Conservation (phyloP, 1,140 invertebrate genomes). For the Paraescarpia echinospica region DNA sequence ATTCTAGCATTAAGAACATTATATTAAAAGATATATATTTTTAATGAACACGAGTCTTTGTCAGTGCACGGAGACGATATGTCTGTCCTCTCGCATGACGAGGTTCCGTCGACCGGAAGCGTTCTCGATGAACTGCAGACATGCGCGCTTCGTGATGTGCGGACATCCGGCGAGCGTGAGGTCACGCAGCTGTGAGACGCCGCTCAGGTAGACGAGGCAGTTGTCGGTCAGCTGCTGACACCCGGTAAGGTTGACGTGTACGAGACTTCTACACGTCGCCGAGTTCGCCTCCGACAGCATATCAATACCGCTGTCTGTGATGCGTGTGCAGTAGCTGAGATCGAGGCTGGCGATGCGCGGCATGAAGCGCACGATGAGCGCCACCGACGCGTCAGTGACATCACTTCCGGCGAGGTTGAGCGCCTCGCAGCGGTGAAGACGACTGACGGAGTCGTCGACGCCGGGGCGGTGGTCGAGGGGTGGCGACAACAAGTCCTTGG, state of each 20-base stretch:
- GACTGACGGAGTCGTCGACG: constrained; percentile 76
- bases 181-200: background rate
- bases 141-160: background rate
- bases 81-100: background rate
- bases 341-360: constrained; percentile 74
- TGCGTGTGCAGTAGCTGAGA: constrained; percentile 80
- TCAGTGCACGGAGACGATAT: background rate
- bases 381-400: constrained; percentile 82
- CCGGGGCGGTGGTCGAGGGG: constrained; percentile 82
- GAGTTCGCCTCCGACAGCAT: constrained; percentile 72
- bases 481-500: constrained; percentile 77
- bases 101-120: background rate
- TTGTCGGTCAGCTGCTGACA: constrained; percentile 75
- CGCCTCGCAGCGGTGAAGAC: constrained; percentile 74
- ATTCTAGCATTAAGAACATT: no score
- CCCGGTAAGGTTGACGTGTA: constrained; percentile 74
- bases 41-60: background rate
- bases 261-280: constrained; percentile 60
- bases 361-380: constrained; percentile 77
- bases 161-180: background rate
- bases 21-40: no score
- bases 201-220: background rate
- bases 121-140: background rate
- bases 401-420: constrained; percentile 82
- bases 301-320: constrained; percentile 86